Conservation (phyloP, 2,888 invertebrate species). For the Cacoxenus indagator region DNA sequence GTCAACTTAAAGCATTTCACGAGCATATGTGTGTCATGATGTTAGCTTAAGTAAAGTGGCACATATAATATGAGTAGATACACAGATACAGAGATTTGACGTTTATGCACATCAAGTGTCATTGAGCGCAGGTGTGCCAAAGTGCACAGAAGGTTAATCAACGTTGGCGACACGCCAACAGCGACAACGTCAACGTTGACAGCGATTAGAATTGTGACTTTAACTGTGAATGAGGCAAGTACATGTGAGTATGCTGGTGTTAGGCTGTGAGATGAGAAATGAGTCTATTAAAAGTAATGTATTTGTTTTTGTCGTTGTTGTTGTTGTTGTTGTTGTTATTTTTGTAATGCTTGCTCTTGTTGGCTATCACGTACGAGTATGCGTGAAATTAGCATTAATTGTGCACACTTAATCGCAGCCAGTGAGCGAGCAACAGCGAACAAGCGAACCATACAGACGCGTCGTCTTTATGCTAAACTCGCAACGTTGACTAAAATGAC, state of each 20-base stretch:
- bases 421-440: neutral
- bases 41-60: neutral
- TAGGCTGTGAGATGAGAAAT: no score
- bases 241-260: neutral
- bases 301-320: neutral
- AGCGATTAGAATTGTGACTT: neutral
- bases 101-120: neutral
- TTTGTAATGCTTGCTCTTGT: neutral
- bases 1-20: neutral
- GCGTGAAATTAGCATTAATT: conserved; percentile 22
- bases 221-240: neutral
- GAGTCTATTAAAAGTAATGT: neutral
- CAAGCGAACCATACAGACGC: neutral
- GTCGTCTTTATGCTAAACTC: neutral
- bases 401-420: conserved; percentile 13
- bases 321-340: neutral
- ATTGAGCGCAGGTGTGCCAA: conserved; percentile 5
- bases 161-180: neutral
- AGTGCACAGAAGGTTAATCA: conserved; percentile 2
- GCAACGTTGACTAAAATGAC: neutral
- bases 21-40: neutral
- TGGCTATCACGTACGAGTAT: conserved; percentile 13
- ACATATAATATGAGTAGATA: neutral
- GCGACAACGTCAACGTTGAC: neutral
- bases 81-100: neutral